A percentile compares a stretch with the other conserved stretches of the same genome.
Evolutionary conservation across 2,113 vertebrate genomes (phyloP).

Genomic region (Gambusia affinis): DNA sequence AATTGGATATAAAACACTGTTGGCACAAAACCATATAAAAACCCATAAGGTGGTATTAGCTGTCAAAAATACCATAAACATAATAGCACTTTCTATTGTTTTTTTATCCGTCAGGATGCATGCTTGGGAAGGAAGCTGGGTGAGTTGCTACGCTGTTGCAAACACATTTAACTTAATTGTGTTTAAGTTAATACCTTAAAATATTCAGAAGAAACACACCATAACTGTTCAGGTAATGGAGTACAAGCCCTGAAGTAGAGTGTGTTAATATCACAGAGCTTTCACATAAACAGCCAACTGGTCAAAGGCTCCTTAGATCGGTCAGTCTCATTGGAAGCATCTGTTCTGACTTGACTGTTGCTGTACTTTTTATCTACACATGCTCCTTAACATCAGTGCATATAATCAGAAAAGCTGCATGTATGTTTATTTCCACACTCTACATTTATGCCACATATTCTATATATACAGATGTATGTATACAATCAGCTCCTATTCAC

Average conservation of each 20-base stretch:
- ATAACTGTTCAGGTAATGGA: constrained; percentile 74
- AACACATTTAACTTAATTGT: constrained; percentile 33
- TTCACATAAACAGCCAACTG: constrained; percentile 63
- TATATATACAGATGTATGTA: background rate
- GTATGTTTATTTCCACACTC: background rate
- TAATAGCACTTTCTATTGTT: constrained; percentile 16
- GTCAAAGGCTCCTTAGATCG: constrained; percentile 36
- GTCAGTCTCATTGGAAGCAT: constrained; percentile 48
- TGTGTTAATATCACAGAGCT: constrained; percentile 33
- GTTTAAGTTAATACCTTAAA: constrained; percentile 32
- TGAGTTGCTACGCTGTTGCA: constrained; percentile 52
- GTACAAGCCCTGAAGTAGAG: constrained; percentile 51
- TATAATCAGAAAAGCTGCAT: background rate
- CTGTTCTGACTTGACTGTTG: constrained; percentile 52
- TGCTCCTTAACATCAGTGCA: background rate
- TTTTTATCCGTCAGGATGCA: background rate
- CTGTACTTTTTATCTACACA: constrained; percentile 5
- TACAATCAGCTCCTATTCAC: background rate
- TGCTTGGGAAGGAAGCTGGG: constrained; percentile 29
- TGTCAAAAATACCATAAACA: background rate
- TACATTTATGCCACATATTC: background rate
- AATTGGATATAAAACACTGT: background rate
- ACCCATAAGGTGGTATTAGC: background rate
- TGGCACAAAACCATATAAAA: background rate
- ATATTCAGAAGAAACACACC: constrained; percentile 72